Percentiles rank a stretch among this genome's conserved stretches.
phyloP scores from a whole-genome alignment of 2,113 vertebrate genomes.

The Morone chrysops region DNA sequence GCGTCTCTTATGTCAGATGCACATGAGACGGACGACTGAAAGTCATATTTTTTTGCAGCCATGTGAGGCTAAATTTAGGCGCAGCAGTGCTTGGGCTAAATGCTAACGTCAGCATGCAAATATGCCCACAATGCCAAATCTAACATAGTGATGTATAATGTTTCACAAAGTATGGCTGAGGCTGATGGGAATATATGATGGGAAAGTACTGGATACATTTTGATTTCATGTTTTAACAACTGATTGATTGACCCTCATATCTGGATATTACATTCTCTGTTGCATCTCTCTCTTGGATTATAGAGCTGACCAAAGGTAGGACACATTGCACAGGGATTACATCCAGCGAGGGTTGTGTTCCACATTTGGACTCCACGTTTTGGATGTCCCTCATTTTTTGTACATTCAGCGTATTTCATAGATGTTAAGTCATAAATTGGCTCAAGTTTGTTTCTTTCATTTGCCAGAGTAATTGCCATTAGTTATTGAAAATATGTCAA shows the following conservation, averaged over 20 bases:
- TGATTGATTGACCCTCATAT: slow-evolving; percentile 10
- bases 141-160: no score
- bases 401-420: neutral
- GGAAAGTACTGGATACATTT: no score
- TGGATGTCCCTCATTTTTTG: neutral
- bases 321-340: neutral
- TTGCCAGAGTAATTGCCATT: slow-evolving; percentile 4
- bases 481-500: slow-evolving; percentile 47
- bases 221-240: no score
- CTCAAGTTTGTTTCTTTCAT: slow-evolving; percentile 36
- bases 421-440: neutral
- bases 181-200: no score
- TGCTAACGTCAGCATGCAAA: no score
- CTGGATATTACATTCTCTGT: neutral
- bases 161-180: no score
- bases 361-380: neutral
- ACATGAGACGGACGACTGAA: no score
- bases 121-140: no score
- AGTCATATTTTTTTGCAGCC: no score
- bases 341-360: neutral
- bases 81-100: no score
- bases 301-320: neutral
- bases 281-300: neutral
- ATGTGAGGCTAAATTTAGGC: no score
- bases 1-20: no score